These are phyloP conservation scores for Phacellophora camtschatica DNA, from an alignment of 30 jellyfish, hydroid and myxozoan species.

Conservation along the genomic window DNA sequence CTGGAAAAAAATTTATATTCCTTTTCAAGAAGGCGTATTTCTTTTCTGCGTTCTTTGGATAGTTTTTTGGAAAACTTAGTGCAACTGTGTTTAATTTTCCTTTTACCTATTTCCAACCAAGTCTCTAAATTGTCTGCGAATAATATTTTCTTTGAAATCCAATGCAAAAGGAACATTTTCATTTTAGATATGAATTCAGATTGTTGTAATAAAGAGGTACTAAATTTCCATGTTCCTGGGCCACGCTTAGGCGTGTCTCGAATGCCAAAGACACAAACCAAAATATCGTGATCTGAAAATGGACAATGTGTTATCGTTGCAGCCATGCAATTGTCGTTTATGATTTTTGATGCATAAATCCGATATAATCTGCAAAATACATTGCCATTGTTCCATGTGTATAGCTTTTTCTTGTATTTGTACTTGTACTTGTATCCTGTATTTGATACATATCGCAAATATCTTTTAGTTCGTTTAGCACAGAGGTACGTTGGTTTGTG, in stretches of 20 bases:
- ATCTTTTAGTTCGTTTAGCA: not conserved
- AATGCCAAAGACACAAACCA: not conserved
- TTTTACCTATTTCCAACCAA: slow-evolving; percentile 6
- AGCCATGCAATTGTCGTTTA: not conserved
- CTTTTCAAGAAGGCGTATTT: no score
- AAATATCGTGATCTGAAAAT: slow-evolving; percentile 25
- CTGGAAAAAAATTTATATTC: no score
- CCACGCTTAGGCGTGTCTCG: not conserved
- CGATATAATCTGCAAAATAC: not conserved
- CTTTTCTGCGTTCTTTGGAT: not conserved
- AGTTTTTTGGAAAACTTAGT: not conserved
- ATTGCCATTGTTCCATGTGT: not conserved
- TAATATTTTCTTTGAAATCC: not conserved
- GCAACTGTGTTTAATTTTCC: not conserved
- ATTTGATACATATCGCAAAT: not conserved
- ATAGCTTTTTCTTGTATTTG: not conserved
- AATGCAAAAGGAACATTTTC: not conserved
- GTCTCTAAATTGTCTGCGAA: not conserved
- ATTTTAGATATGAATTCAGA: not conserved
- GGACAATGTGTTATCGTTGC: not conserved
- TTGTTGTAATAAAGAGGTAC: not conserved
- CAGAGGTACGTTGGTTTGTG: not conserved
- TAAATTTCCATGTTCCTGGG: slow-evolving; percentile 14
- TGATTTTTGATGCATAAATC: not conserved
- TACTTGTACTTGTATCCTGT: not conserved